Evolutionary conservation across 1,140 invertebrate species (phyloP).

Genomic region (Drosophila navojoa): DNA sequence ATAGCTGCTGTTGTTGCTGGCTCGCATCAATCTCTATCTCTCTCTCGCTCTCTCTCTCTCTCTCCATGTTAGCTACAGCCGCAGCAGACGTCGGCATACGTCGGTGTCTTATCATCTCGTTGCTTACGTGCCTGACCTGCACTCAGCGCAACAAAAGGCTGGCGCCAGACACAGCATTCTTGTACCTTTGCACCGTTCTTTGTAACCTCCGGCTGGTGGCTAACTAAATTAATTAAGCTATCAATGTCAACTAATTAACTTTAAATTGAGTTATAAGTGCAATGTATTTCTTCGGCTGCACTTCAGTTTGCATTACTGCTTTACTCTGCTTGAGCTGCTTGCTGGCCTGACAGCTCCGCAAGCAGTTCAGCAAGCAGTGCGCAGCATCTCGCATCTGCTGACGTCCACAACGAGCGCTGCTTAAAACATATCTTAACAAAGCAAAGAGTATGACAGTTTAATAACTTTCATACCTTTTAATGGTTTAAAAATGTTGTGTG

Average conservation of each 20-base stretch:
- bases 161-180: neutral
- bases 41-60: too few species aligned
- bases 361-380: conserved; percentile 14
- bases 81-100: neutral
- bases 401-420: neutral
- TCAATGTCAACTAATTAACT: too few species aligned
- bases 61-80: neutral
- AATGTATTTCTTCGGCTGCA: neutral
- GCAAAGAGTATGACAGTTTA: too few species aligned
- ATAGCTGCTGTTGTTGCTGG: neutral
- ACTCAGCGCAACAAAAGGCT: neutral
- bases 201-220: neutral
- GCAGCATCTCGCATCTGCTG: neutral
- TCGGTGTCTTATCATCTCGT: conserved; percentile 6
- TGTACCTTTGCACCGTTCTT: neutral
- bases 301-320: neutral
- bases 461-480: too few species aligned
- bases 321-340: conserved; percentile 4
- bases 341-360: neutral
- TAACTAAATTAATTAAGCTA: neutral
- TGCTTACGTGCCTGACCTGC: conserved; percentile 29
- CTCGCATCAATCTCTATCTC: neutral
- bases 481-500: too few species aligned
- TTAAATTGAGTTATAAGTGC: neutral
- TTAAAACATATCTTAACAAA: neutral